Evolutionary conservation across 2,797 vertebrate species (phyloP).

Genomic region (Sebastes kiyomatsui): DNA sequence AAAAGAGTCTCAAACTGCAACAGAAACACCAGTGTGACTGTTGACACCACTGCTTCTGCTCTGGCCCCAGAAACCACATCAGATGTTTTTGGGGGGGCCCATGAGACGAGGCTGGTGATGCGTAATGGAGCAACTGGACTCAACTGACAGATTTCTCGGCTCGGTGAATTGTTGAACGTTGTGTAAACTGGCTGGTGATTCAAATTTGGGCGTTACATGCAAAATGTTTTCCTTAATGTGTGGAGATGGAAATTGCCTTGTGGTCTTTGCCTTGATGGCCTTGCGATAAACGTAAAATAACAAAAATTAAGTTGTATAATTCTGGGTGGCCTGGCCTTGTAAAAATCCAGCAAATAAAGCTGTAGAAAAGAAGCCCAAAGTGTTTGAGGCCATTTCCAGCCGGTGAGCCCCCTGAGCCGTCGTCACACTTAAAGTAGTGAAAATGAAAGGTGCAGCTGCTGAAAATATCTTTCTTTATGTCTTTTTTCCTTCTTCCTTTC

Average conservation of each 20-base stretch:
- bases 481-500: constrained; percentile 18
- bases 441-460: constrained; percentile 52
- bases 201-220: constrained; percentile 11
- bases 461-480: constrained; percentile 27
- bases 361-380: background rate
- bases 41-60: constrained; percentile 61
- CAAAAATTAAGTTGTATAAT: background rate
- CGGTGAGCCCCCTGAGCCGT: background rate
- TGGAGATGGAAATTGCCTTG: constrained; percentile 29
- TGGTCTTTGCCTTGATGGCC: constrained; percentile 25
- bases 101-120: constrained; percentile 18
- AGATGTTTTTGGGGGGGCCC: constrained; percentile 15
- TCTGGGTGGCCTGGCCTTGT: constrained; percentile 29
- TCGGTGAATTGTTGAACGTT: background rate
- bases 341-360: constrained; percentile 7
- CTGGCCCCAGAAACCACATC: constrained; percentile 66
- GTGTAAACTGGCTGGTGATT: background rate
- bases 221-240: constrained; percentile 33
- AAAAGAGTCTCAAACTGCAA: constrained; percentile 29
- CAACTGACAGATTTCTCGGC: constrained; percentile 16
- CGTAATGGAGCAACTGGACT: constrained; percentile 52
- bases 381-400: background rate
- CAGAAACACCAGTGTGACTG: constrained; percentile 34
- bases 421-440: background rate
- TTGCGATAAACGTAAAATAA: constrained; percentile 21